These are phyloP conservation scores for Macrobrachium rosenbergii DNA, from an alignment of 1,140 invertebrate species.

Conservation along the genomic window DNA sequence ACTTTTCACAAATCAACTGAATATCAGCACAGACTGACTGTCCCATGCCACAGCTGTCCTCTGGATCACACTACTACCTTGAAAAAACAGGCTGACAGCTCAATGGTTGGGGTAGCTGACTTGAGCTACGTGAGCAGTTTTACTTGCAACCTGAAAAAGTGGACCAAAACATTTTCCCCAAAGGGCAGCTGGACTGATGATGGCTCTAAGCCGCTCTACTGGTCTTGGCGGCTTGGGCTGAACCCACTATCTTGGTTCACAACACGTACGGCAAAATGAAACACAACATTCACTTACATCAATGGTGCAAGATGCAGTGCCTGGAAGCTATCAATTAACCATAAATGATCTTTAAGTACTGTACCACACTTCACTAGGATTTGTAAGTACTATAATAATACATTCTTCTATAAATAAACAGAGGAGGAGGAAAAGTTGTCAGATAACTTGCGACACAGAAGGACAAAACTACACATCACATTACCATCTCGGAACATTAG, in stretches of 20 bases:
- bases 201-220: slow-evolving; percentile 39
- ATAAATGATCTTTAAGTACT: slow-evolving; percentile 35
- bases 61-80: slow-evolving; percentile 41
- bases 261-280: slow-evolving; percentile 50
- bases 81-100: slow-evolving; percentile 27
- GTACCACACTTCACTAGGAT: slow-evolving; percentile 56
- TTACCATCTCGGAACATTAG: no score
- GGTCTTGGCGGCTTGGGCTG: slow-evolving; percentile 33
- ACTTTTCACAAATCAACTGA: slow-evolving; percentile 39
- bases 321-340: slow-evolving; percentile 15
- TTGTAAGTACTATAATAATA: slow-evolving; percentile 60
- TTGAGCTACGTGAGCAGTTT: slow-evolving; percentile 34
- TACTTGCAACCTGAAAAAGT: slow-evolving; percentile 42
- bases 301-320: slow-evolving; percentile 41
- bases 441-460: background rate
- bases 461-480: no score
- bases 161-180: slow-evolving; percentile 28
- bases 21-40: slow-evolving; percentile 43
- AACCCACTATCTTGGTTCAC: slow-evolving; percentile 54
- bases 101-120: slow-evolving; percentile 37
- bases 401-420: background rate
- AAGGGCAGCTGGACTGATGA: slow-evolving; percentile 43
- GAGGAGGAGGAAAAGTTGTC: slow-evolving; percentile 15
- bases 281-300: slow-evolving; percentile 53
- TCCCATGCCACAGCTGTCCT: slow-evolving; percentile 42